Evolutionary conservation across 35 echinoderm and acorn worm genomes (phyloP).

Genomic region (Ophiothrix spiculata): DNA sequence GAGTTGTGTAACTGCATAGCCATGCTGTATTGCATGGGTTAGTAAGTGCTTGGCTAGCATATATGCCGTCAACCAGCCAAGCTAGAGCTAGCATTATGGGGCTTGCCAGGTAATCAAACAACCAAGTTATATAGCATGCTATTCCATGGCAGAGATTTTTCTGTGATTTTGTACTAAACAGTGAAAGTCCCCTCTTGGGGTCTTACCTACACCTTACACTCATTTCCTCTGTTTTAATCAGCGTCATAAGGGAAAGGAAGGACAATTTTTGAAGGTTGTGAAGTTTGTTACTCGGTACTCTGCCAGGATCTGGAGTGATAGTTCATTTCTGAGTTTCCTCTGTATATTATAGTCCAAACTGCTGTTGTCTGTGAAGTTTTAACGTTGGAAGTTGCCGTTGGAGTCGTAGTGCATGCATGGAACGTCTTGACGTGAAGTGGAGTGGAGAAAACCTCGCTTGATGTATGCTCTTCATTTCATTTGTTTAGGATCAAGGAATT

Average conservation of each 20-base stretch:
- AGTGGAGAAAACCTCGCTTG: not conserved
- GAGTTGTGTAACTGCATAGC: too few relatives aligned
- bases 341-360: not conserved
- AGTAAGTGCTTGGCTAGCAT: too few relatives aligned
- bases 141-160: too few relatives aligned
- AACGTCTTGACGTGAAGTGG: not conserved
- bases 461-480: not conserved
- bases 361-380: not conserved
- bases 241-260: not conserved
- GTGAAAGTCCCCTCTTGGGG: too few relatives aligned
- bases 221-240: not conserved
- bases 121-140: too few relatives aligned
- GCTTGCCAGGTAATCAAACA: too few relatives aligned
- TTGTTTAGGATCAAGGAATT: not conserved
- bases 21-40: too few relatives aligned
- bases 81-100: too few relatives aligned
- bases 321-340: conserved; percentile 2
- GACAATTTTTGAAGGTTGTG: too few relatives aligned
- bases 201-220: not conserved
- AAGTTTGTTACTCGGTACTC: not conserved
- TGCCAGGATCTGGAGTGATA: not conserved
- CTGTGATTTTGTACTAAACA: too few relatives aligned
- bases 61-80: too few relatives aligned
- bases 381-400: not conserved
- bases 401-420: not conserved